These are phyloP conservation scores for Morinoia aosen DNA, from an alignment of 2,888 invertebrate genomes.

Conservation along the genomic window DNA sequence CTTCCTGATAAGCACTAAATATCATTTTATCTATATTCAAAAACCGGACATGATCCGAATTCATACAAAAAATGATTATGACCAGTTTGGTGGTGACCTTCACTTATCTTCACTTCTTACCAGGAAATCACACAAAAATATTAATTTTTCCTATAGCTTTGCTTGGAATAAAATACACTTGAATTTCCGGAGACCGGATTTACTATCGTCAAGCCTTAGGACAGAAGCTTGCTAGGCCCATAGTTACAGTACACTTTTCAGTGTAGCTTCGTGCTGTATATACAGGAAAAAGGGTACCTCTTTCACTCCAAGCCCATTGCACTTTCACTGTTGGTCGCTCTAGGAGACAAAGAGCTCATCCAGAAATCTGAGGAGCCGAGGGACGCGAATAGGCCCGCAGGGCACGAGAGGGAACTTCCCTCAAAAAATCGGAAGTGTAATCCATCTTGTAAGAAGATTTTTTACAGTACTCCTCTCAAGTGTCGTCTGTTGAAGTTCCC, in stretches of 20 bases:
- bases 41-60: background rate
- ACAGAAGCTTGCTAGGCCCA: background rate
- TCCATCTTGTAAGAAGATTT: slow-evolving; percentile 6
- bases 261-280: background rate
- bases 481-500: background rate
- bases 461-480: slow-evolving; percentile 33
- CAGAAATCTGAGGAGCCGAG: slow-evolving; percentile 9
- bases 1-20: too few relatives aligned
- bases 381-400: background rate
- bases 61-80: background rate
- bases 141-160: too few relatives aligned
- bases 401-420: background rate
- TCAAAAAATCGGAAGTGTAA: slow-evolving; percentile 44
- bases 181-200: background rate
- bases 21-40: too few relatives aligned
- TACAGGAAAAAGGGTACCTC: background rate
- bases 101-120: too few relatives aligned
- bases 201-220: background rate
- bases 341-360: background rate
- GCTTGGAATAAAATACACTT: too few relatives aligned
- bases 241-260: background rate
- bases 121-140: too few relatives aligned
- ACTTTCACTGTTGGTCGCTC: background rate
- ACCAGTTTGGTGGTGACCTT: too few relatives aligned
- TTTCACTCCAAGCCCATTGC: background rate